Percentiles rank a stretch among this genome's conserved stretches.
Conservation (phyloP, 2,113 vertebrate species). For the Fulica atra region DNA sequence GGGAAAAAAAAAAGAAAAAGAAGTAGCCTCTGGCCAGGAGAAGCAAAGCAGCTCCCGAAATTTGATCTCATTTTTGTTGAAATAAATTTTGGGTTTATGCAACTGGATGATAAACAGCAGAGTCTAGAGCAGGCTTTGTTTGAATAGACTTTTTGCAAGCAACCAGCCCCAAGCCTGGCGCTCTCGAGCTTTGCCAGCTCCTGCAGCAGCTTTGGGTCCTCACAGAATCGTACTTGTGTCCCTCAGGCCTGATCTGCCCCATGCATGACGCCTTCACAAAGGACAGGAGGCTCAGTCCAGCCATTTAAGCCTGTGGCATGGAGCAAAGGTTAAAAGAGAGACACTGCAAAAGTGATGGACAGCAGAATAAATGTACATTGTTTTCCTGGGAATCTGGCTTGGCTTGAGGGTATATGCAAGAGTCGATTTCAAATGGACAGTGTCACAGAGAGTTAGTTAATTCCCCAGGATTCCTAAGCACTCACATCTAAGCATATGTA, state of each 20-base stretch:
- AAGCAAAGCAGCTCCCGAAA: not conserved
- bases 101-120: not conserved
- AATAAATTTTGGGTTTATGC: not conserved
- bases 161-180: not conserved
- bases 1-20: not conserved
- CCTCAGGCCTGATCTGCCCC: not conserved
- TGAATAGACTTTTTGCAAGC: not conserved
- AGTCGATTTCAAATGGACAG: not conserved
- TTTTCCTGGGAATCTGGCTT: not conserved
- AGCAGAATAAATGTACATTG: not conserved
- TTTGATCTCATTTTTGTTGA: not conserved
- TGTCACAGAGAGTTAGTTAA: not conserved
- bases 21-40: not conserved
- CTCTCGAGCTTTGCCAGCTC: not conserved
- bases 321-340: not conserved
- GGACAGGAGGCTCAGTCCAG: not conserved
- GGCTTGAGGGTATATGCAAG: not conserved
- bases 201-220: not conserved
- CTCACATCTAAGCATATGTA: not conserved
- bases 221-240: not conserved
- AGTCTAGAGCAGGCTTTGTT: not conserved
- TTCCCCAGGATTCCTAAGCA: not conserved
- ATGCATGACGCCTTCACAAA: not conserved
- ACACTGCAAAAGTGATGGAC: not conserved
- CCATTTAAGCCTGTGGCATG: not conserved